Evolutionary conservation across 2,797 vertebrate species (phyloP).

Genomic region (Sphaeramia orbicularis): DNA sequence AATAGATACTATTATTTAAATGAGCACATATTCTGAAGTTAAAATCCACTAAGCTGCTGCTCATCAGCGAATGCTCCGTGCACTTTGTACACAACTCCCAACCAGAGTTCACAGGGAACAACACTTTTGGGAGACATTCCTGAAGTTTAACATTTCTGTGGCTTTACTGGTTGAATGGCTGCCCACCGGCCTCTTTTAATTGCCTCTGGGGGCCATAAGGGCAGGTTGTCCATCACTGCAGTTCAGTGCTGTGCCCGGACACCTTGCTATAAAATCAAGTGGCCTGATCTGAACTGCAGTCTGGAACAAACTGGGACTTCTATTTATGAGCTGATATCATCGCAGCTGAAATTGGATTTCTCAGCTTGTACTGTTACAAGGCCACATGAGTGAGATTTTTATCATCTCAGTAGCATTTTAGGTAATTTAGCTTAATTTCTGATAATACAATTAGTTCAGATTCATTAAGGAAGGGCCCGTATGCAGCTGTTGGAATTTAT

Average conservation of each 20-base stretch:
- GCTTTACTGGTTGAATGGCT: conserved; percentile 41
- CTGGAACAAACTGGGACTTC: no score
- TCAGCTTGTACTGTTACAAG: no score
- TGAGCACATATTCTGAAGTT: conserved; percentile 30
- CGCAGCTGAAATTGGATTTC: no score
- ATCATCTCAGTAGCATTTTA: no score
- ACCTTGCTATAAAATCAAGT: conserved; percentile 5
- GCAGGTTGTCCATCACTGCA: conserved; percentile 9
- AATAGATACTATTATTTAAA: conserved; percentile 24
- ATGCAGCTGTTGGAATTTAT: no score
- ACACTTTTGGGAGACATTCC: conserved; percentile 41
- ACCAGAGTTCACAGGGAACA: conserved; percentile 18
- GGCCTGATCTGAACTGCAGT: conserved; percentile 3
- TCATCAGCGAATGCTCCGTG: conserved; percentile 17
- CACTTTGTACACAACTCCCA: conserved; percentile 17
- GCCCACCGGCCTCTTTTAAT: conserved; percentile 42
- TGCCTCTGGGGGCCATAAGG: conserved; percentile 29
- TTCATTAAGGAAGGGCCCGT: no score
- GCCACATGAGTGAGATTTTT: no score
- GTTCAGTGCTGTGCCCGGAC: conserved; percentile 8
- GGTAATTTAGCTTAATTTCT: no score
- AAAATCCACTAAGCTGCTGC: conserved; percentile 1
- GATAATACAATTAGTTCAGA: no score
- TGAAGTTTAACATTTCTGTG: conserved; percentile 48
- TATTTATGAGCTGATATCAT: no score